A percentile compares a stretch with the other conserved stretches of the same genome.
phyloP scores from a whole-genome alignment of 92 coral and sea anemone species.

The Siderastrea siderea region DNA sequence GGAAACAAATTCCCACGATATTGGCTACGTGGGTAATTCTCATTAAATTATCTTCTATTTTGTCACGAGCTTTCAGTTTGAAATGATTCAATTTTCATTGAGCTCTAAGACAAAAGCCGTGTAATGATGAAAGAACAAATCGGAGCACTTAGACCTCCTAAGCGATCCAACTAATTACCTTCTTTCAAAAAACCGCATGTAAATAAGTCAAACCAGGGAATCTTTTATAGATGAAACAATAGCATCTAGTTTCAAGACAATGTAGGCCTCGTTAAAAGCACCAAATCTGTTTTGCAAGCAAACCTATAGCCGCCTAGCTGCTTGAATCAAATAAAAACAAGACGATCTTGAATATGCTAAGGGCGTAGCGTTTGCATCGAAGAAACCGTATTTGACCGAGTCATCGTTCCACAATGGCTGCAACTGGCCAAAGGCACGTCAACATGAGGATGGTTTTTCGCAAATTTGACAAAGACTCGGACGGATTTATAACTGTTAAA shows the following conservation, averaged over 20 bases:
- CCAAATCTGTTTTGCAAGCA: constrained; percentile 2
- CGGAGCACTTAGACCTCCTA: constrained; percentile 4
- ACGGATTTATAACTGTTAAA: constrained; percentile 56
- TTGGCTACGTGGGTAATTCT: constrained; percentile 6
- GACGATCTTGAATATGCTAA: background rate
- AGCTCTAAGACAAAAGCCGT: constrained; percentile 10
- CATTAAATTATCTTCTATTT: background rate
- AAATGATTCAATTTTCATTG: constrained; percentile 17
- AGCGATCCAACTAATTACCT: constrained; percentile 10
- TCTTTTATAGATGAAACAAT: constrained; percentile 20
- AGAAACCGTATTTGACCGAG: background rate
- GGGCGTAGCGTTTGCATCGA: background rate
- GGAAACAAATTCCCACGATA: background rate
- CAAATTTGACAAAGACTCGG: constrained; percentile 61
- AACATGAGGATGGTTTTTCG: constrained; percentile 37
- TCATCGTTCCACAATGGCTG: constrained; percentile 14
- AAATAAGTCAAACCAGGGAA: background rate
- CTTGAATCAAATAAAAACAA: background rate
- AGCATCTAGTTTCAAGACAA: constrained; percentile 8
- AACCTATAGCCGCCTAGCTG: background rate
- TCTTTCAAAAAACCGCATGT: background rate
- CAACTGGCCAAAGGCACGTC: constrained; percentile 19
- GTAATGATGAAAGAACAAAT: constrained; percentile 16
- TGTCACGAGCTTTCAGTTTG: constrained; percentile 10
- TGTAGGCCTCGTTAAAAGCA: constrained; percentile 11